Percentiles rank a stretch among this genome's conserved stretches.
phyloP scores from a whole-genome alignment of 2,113 vertebrate genomes.

The Scomber japonicus region DNA sequence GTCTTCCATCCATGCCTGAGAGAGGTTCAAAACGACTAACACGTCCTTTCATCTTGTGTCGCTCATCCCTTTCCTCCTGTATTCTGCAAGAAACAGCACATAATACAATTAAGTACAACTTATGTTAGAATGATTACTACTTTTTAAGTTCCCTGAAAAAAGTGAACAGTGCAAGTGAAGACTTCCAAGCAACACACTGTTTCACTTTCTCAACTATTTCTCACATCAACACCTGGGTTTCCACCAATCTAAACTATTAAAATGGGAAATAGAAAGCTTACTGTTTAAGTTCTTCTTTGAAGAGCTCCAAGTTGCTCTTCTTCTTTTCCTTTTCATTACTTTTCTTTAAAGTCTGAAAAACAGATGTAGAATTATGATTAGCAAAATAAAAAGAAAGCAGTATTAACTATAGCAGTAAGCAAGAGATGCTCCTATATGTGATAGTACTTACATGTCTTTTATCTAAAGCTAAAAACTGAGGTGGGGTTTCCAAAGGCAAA shows the following conservation, averaged over 20 bases:
- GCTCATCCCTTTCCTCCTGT: constrained; percentile 97
- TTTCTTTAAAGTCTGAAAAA: constrained; percentile 92
- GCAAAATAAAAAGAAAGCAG: not conserved
- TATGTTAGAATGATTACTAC: not conserved
- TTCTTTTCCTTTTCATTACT: constrained; percentile 96
- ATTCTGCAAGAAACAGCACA: constrained; percentile 85
- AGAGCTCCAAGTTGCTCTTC: constrained; percentile 99
- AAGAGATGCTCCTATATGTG: accelerated
- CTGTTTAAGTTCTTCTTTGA: constrained; percentile 99
- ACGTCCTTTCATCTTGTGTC: constrained; percentile 97
- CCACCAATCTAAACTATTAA: not conserved
- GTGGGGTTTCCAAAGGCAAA: constrained; percentile 91
- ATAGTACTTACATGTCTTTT: constrained; percentile 92
- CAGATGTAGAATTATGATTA: constrained; percentile 28
- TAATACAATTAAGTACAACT: not conserved
- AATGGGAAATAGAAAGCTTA: constrained; percentile 78
- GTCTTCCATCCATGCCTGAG: constrained; percentile 90
- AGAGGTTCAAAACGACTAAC: constrained; percentile 98
- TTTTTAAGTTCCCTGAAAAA: not conserved
- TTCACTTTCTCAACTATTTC: no score
- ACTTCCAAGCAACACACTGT: no score
- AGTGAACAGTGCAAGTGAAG: no score
- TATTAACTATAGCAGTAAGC: not conserved
- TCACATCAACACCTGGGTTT: not conserved
- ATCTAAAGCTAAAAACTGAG: constrained; percentile 92